These are phyloP conservation scores for Liolophura sinensis DNA, from an alignment of 1,140 invertebrate species.

Conservation along the genomic window DNA sequence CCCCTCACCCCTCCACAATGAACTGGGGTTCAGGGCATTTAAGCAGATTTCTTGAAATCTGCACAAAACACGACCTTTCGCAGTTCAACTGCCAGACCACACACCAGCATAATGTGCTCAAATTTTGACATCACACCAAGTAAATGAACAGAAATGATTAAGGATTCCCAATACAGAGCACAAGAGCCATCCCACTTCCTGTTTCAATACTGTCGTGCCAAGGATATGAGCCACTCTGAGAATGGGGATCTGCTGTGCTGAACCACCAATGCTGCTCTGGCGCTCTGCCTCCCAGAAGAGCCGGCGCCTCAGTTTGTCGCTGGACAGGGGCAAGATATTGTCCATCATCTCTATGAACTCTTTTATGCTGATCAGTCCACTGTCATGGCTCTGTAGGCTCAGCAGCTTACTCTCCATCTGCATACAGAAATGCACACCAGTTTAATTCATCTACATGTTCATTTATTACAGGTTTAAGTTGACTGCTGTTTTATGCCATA, in stretches of 20 bases:
- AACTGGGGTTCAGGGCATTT: too few species aligned
- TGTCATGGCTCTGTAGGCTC: conserved; percentile 32
- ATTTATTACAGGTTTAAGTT: not conserved
- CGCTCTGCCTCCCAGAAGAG: conserved; percentile 49
- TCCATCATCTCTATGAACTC: conserved; percentile 53
- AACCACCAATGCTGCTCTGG: conserved; percentile 32
- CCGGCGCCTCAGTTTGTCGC: conserved; percentile 40
- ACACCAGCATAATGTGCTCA: too few species aligned
- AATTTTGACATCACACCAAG: not conserved
- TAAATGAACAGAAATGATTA: not conserved
- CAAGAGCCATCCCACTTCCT: too few species aligned
- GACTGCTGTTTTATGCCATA: too few species aligned
- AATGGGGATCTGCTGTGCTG: conserved; percentile 38
- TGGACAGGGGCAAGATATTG: conserved; percentile 41
- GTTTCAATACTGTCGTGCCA: conserved; percentile 10
- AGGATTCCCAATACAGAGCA: not conserved
- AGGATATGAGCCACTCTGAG: conserved; percentile 53
- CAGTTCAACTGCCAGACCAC: too few species aligned
- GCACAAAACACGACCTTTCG: too few species aligned
- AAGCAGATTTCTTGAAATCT: too few species aligned
- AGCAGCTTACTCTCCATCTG: conserved; percentile 49
- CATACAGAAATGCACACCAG: conserved; percentile 1
- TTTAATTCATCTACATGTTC: not conserved
- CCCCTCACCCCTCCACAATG: too few species aligned
- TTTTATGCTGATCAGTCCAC: conserved; percentile 41